Base-by-base conservation (phyloP, 2,888 invertebrate genomes). In the Allacma fusca region DNA sequence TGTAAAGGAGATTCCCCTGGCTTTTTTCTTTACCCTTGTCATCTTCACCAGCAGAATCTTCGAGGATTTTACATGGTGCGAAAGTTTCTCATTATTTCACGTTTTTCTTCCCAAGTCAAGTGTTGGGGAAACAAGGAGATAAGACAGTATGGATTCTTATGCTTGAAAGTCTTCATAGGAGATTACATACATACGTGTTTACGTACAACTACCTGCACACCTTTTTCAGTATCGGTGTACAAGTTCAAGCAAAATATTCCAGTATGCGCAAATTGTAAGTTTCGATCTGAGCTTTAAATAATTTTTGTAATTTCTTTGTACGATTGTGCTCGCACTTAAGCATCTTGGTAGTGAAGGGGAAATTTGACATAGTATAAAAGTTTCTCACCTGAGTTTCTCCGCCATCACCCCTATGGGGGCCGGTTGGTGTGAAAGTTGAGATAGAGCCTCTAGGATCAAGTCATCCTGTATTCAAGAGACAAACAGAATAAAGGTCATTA, bases 401-500 rank as follows among this genome's bases (percentile, higher is more conserved):
- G 80, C 81, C 4, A 79, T 74, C 13, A 67, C 43, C 16, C 80
- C 78, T 40, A 71, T 73, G 12, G 71, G n/a, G 28, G 67, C 59
- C 1, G 69, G n/a, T 34, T 77, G 75, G 69, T 77, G 78, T 0
- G 76, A 71, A 29, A 83, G 77, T 24, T 80, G 76, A n/a, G 28
- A 34, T 16, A 83, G 68, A 0, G 81, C 80, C 65, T 83, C 81
- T 29, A 80, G 79, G 21, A 83, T 79, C 59, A 81, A 75, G 23
- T 78, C 78, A 79, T 83, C 80, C 83, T 83, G 80, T 7, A 80
- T 79, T 9, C 26, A 75, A 78, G 44, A 70, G 44, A 28, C 23
- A 64, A 94, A 62, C 7, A 12, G 23, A 23, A 50, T 19, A 21
- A 13, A 21, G 23, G 16, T 24, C 62, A 62, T 62, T n/a, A 24